Base-by-base conservation (phyloP, 2,797 vertebrate species). In the Eulemur rubriventer region DNA sequence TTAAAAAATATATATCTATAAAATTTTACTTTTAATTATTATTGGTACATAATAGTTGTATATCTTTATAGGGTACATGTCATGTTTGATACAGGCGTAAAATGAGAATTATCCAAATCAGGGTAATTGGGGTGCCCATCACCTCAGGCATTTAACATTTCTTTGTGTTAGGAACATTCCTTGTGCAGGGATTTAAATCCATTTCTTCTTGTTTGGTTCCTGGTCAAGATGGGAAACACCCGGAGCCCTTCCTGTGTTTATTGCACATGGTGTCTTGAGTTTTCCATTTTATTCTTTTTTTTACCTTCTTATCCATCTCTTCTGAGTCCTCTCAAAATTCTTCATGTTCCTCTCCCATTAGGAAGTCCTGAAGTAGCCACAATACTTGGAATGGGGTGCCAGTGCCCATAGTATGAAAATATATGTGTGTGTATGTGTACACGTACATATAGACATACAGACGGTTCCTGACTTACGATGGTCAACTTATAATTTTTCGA, bases 141-240 rank as follows among this genome's bases (percentile, higher is more conserved):
- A 65, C 63, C 17, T 65, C 17, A n/a, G 33, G 63, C 63, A 65
- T 65, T 65, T 65, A n/a, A 9, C 17, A n/a, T 18, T 65, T 65
- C 63, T 65, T 65, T 65, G 33, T 65, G 63, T 65, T 18, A n/a
- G 63, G 33, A 65, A 65, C 33, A 52, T 48, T n/a, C 16, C 76
- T 80, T 7, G 16, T 7, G 24, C 73, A 94, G 81, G 24, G 8
- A 33, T 91, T 94, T 86, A 91, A 95, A 86, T 82, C 41, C 41
- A 73, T 95, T 75, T 92, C 76, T 95, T 90, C 57, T 85, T 89
- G 33, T 85, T 95, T 79, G 46, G 55, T 59, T 94, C 82, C 79
- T 41, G n/a, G 10, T 81, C 82, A 91, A 76, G 35, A 92, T 4
- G 59, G 76, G 78, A 94, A 84, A 84, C 70, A 80, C 91, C 94